These are phyloP conservation scores for Chymomyza procnemis DNA, from an alignment of 2,888 invertebrate species.

Conservation along the genomic window DNA sequence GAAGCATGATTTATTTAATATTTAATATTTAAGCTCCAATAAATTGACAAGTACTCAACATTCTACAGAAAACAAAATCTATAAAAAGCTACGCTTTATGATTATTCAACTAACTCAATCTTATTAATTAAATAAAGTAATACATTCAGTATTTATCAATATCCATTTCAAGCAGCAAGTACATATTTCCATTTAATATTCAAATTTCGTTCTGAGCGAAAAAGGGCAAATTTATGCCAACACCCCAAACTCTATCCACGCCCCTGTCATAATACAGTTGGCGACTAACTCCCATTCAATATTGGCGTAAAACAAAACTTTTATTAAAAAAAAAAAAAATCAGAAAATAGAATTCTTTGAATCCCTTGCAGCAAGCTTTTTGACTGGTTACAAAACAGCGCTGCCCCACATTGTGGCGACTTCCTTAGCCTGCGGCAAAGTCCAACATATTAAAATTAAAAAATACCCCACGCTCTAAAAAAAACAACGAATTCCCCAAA, in stretches of 20 bases:
- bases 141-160: not conserved
- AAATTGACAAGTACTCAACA: too few species aligned
- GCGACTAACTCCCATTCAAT: not conserved
- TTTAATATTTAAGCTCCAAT: too few species aligned
- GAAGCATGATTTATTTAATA: too few species aligned
- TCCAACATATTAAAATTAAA: constrained; percentile 42
- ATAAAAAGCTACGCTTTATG: too few species aligned
- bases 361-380: not conserved
- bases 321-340: not conserved
- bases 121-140: not conserved
- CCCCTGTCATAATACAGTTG: not conserved
- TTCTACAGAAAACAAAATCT: too few species aligned
- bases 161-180: not conserved
- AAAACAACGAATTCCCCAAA: too few species aligned
- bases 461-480: not conserved
- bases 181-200: not conserved
- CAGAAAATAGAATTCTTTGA: not conserved
- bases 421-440: constrained; percentile 7
- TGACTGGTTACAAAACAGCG: not conserved
- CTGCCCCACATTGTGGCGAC: not conserved
- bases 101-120: not conserved
- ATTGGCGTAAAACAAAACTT: not conserved
- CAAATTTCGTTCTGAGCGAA: not conserved
- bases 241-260: not conserved
- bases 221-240: not conserved